Conservation (phyloP, 2,888 invertebrate species). For the Emmelina monodactyla region DNA sequence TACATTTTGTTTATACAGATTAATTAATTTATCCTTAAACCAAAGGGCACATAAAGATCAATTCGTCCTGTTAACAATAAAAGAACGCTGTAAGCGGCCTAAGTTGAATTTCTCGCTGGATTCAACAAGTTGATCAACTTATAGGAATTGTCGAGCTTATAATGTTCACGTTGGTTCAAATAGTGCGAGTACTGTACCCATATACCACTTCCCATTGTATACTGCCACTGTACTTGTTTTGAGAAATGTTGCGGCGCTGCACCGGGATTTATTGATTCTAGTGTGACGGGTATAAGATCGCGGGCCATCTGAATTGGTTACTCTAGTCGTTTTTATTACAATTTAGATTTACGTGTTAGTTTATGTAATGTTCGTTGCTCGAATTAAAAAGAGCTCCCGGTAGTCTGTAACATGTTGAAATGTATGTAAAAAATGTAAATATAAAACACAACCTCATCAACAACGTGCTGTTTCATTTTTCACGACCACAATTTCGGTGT, state of each 20-base stretch:
- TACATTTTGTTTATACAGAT: slow-evolving; percentile 14
- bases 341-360: slow-evolving; percentile 65
- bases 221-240: slow-evolving; percentile 52
- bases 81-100: slow-evolving; percentile 50
- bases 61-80: slow-evolving; percentile 55
- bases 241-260: slow-evolving; percentile 30
- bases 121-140: background rate
- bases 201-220: background rate
- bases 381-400: slow-evolving; percentile 66
- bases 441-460: slow-evolving; percentile 40
- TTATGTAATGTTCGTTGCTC: slow-evolving; percentile 66
- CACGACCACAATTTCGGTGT: slow-evolving; percentile 28
- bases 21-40: slow-evolving; percentile 21
- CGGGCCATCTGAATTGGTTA: slow-evolving; percentile 46
- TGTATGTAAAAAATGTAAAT: slow-evolving; percentile 66
- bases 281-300: slow-evolving; percentile 41
- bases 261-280: slow-evolving; percentile 61
- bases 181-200: too few relatives aligned
- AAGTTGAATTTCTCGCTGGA: slow-evolving; percentile 23
- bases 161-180: background rate
- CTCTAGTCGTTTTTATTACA: slow-evolving; percentile 59
- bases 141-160: background rate
- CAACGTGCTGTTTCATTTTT: slow-evolving; percentile 49
- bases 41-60: slow-evolving; percentile 39
- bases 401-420: slow-evolving; percentile 65